These are phyloP conservation scores for Pachypeltis micranthus DNA, from an alignment of 1,140 invertebrate species.

Conservation along the genomic window DNA sequence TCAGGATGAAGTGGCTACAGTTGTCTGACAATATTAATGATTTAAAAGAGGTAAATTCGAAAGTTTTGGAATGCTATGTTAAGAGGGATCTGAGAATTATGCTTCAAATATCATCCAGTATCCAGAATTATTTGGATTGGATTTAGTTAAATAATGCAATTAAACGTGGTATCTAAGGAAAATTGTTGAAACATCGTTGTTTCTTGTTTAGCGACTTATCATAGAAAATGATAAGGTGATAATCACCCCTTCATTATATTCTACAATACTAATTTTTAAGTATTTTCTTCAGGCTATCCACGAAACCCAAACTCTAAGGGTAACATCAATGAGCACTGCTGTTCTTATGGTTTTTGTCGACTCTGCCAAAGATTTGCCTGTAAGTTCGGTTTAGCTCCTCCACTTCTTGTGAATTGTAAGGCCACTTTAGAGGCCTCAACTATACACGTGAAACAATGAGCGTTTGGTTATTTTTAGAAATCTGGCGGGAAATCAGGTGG, in stretches of 20 bases:
- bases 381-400: slow-evolving; percentile 39
- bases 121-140: background rate
- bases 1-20: slow-evolving; percentile 76
- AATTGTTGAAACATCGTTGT: too few species aligned
- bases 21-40: slow-evolving; percentile 57
- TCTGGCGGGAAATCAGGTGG: slow-evolving; percentile 48
- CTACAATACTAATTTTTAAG: too few species aligned
- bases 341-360: slow-evolving; percentile 76
- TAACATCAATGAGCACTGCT: slow-evolving; percentile 61
- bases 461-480: slow-evolving; percentile 43
- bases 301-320: slow-evolving; percentile 61
- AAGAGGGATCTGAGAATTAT: too few species aligned
- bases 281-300: slow-evolving; percentile 47
- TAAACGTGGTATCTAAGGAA: too few species aligned
- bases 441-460: too few species aligned
- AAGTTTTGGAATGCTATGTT: too few species aligned
- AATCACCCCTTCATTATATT: too few species aligned
- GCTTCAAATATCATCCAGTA: background rate
- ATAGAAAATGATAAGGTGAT: too few species aligned
- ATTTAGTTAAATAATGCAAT: background rate
- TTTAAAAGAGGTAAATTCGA: slow-evolving; percentile 58
- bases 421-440: too few species aligned
- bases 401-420: too few species aligned
- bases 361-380: slow-evolving; percentile 78
- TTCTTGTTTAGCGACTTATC: too few species aligned